Evolutionary conservation across 2,888 invertebrate species (phyloP), one percentile per base, ranked within the genome.

Genomic region (Cosmopolites sordidus): DNA sequence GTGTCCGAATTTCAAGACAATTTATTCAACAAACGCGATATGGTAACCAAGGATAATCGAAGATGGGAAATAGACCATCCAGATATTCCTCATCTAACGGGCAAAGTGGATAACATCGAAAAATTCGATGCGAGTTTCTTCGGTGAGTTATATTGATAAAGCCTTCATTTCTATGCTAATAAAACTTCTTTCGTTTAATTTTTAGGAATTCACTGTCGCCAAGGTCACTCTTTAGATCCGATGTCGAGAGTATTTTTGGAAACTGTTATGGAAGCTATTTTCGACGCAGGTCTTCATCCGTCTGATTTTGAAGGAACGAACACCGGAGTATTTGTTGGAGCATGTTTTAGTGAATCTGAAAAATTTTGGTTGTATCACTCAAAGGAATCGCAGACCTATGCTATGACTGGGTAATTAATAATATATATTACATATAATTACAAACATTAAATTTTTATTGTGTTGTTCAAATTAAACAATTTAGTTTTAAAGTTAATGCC

Each of bases 241-340:
- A 77, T 79, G 70, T 71, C 79, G 17, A 69, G 84, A 50, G 69
- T 83, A 51, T 66, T 84, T 27, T 69, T 86, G 47, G 86, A 83
- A 67, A 78, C 78, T 48, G 73, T 78, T 0, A 77, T 79, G 62
- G 84, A 84, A 66, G 80, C 79, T 11, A 73, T 82, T 50, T 71
- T 82, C 16, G 84, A 84, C 72, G 78, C 83, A 33, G 82, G 82
- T 69, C 75, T 77, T 29, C 84, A 88, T 69, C 91, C 91, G 0
- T 77, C 79, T 45, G 80, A 82, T 46, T 71, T 91, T 5, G 78
- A 83, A 29, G 88, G 88, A 45, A 81, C 83, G 1, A 84, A 80
- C 59, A 88, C 87, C 0, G 92, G 90, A 8, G 89, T 92, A 4
- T 91, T 87, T 71, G 79, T 90, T 17, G 91, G 90, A 0, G 81